These are phyloP conservation scores for Anas platyrhynchos DNA, from an alignment of 2,113 vertebrate species.

Conservation along the genomic window DNA sequence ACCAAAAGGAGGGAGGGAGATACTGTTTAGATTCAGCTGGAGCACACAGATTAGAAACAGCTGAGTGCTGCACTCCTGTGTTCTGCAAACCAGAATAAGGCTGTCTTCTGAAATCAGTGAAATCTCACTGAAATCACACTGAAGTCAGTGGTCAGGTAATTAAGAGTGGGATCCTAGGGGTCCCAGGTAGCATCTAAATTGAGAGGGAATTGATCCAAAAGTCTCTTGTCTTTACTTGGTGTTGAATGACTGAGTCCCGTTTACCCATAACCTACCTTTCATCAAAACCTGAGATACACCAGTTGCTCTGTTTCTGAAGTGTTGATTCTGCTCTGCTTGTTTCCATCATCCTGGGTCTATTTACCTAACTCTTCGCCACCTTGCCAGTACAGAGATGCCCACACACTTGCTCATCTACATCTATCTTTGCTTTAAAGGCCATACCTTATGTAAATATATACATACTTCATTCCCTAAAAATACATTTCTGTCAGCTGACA, in stretches of 20 bases:
- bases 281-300: neutral
- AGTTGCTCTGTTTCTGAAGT: neutral
- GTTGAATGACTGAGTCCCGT: neutral
- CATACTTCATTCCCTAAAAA: slow-evolving; percentile 39
- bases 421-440: slow-evolving; percentile 41
- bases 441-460: slow-evolving; percentile 39
- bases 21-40: neutral
- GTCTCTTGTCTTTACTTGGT: neutral
- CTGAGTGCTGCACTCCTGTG: neutral
- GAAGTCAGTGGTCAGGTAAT: neutral
- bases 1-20: neutral
- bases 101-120: neutral
- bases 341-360: neutral
- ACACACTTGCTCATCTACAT: slow-evolving; percentile 4
- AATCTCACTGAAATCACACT: no score
- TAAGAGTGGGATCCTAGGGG: neutral
- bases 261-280: neutral
- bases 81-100: neutral
- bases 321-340: neutral
- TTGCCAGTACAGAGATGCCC: neutral
- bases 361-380: slow-evolving; percentile 8
- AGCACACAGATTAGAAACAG: neutral
- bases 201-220: neutral
- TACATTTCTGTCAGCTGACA: slow-evolving; percentile 33
- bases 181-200: neutral